Percentiles rank a stretch among this genome's conserved stretches.
These are phyloP conservation scores for Pygmarrhopalites habei DNA, from an alignment of 1,140 invertebrate genomes.

Conservation along the genomic window DNA sequence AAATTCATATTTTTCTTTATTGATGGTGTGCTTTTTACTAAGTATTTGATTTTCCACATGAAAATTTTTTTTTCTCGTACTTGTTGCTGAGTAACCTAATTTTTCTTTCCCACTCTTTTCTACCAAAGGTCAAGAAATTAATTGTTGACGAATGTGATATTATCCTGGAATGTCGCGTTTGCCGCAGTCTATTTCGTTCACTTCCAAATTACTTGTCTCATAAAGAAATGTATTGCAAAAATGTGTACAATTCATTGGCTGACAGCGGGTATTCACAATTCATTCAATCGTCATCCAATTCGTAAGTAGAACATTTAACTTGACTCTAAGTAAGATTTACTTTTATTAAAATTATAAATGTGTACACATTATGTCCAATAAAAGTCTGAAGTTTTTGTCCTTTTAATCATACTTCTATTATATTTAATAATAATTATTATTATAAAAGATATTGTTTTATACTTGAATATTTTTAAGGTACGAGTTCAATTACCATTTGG, in stretches of 20 bases:
- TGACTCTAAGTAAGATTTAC: no score
- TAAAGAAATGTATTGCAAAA: constrained; percentile 56
- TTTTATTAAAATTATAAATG: no score
- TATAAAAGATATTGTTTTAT: no score
- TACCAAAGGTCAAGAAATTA: constrained; percentile 59
- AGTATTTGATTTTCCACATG: not conserved
- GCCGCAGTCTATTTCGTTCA: constrained; percentile 72
- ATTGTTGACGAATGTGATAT: constrained; percentile 71
- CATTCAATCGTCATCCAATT: constrained; percentile 3
- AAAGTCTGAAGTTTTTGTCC: no score
- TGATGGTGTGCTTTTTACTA: not conserved
- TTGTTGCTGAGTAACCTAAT: not conserved
- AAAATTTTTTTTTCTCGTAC: not conserved
- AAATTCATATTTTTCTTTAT: not conserved
- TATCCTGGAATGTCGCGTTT: constrained; percentile 76
- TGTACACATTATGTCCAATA: no score
- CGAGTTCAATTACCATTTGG: constrained; percentile 21
- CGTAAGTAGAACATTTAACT: no score
- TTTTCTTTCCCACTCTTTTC: no score
- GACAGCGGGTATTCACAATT: constrained; percentile 10
- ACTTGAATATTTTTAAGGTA: no score
- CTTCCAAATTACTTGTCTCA: constrained; percentile 75
- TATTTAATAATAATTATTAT: no score
- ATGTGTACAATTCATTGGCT: constrained; percentile 15
- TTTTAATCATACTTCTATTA: no score